phyloP scores from a whole-genome alignment of 2,797 vertebrate species.

The Crocodylus rhombifer region DNA sequence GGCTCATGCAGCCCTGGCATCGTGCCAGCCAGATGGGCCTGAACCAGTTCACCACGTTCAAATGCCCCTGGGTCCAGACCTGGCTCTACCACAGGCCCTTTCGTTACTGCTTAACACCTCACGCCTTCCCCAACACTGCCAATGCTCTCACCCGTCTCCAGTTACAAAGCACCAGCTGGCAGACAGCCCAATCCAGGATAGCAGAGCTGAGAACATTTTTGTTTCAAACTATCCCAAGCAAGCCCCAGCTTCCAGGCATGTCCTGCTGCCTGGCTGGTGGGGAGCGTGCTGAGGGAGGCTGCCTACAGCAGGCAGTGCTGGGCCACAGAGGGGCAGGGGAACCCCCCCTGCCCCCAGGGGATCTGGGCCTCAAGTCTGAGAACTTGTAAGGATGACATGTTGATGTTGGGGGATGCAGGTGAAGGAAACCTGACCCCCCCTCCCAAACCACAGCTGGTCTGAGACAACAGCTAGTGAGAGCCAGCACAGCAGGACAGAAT shows the following conservation, averaged over 20 bases:
- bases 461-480: background rate
- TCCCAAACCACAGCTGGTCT: background rate
- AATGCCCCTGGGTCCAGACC: background rate
- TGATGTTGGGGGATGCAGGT: background rate
- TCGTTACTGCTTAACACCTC: accelerated
- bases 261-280: background rate
- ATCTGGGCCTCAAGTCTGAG: background rate
- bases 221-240: too few relatives aligned
- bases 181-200: background rate
- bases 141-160: background rate
- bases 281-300: background rate
- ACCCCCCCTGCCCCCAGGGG: background rate
- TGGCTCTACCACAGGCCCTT: background rate
- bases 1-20: background rate
- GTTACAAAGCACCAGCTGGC: background rate
- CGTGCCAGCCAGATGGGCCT: background rate
- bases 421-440: background rate
- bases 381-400: background rate
- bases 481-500: background rate
- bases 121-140: background rate
- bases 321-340: background rate
- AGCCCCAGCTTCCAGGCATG: background rate
- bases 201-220: background rate
- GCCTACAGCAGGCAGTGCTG: background rate
- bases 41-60: background rate